Evolutionary conservation across 2,113 vertebrate species (phyloP), one percentile per base, ranked within the genome.

Genomic region (Caretta caretta): DNA sequence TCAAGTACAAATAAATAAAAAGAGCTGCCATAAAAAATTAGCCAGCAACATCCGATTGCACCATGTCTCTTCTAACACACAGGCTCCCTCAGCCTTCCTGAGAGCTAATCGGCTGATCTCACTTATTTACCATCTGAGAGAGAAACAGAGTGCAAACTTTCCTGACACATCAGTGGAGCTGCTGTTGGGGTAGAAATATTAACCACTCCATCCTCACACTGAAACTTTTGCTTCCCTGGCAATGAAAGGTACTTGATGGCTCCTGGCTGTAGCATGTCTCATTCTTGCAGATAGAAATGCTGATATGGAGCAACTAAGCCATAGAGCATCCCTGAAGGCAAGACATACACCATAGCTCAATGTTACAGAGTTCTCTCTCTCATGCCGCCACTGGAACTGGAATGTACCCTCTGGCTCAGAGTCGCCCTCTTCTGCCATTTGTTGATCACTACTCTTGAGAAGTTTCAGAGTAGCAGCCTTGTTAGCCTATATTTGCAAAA

Each of bases 11-110:
- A 86, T 53, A 91, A 93, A 94, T 22, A 72, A 86, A 95, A 90
- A 90, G 75, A 92, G 25, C 89, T 94, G 87, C 54, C 92, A 88
- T 86, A 93, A 94, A 86, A 94, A 82, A 92, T 80, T 89, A 94
- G 72, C n/a, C 80, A 83, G 76, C 3, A 0, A 56, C 84, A 14
- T 89, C 46, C 69, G 88, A 90, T 69, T 57, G n/a, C 56, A 16
- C 51, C 53, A 79, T 38, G 80, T 83, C 20, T 92, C 48, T 83
- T 46, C 27, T 14, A 27, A 19, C 87, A 56, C 51, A 42, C 1
- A 0, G 53, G 42, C 87, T 38, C 59, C 59, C 62, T 5, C 49
- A 86, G 89, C 91, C 90, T 50, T 88, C 56, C 84, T 91, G 80
- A 84, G 87, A 1, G 49, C 24, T 17, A 38, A 35, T 16, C 6